A percentile compares a stretch with the other conserved stretches of the same genome.
Evolutionary conservation across 35 echinoderm and acorn worm species (phyloP).

Genomic region (Apostichopus japonicus): DNA sequence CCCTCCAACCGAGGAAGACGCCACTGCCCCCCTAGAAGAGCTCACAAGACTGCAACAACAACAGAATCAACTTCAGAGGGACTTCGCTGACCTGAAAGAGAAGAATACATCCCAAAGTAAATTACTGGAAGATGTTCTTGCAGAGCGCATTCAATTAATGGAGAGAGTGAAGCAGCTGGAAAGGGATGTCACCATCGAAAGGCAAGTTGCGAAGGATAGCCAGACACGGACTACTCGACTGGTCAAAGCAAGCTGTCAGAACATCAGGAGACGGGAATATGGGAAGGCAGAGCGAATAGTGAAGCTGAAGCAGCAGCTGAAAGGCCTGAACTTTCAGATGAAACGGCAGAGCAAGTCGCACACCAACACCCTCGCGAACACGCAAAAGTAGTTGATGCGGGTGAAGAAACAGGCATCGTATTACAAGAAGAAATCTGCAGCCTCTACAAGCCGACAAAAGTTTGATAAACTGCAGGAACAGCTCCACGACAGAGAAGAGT

Average conservation of each 20-base stretch:
- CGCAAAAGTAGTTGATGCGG: neutral
- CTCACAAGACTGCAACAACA: neutral
- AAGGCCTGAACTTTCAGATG: neutral
- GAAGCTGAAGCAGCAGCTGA: neutral
- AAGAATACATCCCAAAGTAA: neutral
- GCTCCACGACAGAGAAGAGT: neutral
- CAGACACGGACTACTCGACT: neutral
- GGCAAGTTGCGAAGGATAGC: neutral
- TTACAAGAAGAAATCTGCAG: conserved; percentile 34
- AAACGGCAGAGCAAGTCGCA: neutral
- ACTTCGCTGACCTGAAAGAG: neutral
- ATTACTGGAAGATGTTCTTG: neutral
- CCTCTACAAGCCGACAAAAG: neutral
- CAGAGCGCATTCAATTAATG: neutral
- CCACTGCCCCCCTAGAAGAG: neutral
- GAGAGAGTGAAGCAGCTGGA: neutral
- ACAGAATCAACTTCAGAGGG: neutral
- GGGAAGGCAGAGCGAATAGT: neutral
- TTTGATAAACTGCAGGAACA: neutral
- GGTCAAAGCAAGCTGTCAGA: neutral
- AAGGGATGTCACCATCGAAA: neutral
- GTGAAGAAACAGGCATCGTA: neutral
- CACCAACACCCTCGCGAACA: neutral
- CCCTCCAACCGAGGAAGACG: neutral
- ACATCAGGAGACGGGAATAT: neutral